These are phyloP conservation scores for Cataglyphis rosenhaueri DNA, from an alignment of 2,888 invertebrate genomes.

Conservation along the genomic window DNA sequence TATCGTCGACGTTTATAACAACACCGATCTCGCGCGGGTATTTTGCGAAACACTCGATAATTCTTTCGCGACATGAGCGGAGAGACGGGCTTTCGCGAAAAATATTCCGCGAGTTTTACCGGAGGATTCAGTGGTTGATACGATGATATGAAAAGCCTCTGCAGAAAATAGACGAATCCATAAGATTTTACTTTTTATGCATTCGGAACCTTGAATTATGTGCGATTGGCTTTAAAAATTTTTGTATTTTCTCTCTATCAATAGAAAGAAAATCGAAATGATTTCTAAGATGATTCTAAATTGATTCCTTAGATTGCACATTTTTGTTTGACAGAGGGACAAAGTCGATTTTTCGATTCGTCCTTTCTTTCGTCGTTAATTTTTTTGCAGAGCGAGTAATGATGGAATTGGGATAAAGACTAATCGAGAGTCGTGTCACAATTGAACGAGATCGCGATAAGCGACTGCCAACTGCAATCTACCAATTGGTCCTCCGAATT, in stretches of 20 bases:
- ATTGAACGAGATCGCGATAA: slow-evolving; percentile 35
- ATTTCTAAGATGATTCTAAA: not conserved
- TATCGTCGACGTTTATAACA: not conserved
- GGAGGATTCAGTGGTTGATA: slow-evolving; percentile 29
- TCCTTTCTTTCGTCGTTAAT: not conserved
- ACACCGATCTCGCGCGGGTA: not conserved
- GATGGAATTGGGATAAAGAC: slow-evolving; percentile 7
- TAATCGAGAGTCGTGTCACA: slow-evolving; percentile 28
- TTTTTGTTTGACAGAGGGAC: not conserved
- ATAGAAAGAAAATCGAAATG: no score
- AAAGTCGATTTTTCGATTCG: not conserved
- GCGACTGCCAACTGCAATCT: slow-evolving; percentile 41
- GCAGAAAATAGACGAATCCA: slow-evolving; percentile 5
- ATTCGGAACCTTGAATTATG: not conserved
- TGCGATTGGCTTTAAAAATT: not conserved
- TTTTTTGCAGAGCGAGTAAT: not conserved
- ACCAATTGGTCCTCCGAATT: slow-evolving; percentile 63
- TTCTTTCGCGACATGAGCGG: slow-evolving; percentile 9
- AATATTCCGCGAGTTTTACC: slow-evolving; percentile 8
- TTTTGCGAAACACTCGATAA: slow-evolving; percentile 15
- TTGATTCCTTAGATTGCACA: not conserved
- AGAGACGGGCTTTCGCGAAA: not conserved
- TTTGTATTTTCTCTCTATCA: not conserved
- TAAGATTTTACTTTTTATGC: not conserved
- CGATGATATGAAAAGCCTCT: not conserved